Percentiles rank a stretch among this genome's conserved stretches.
phyloP scores from a whole-genome alignment of 1,140 invertebrate genomes.

The Penaeus japonicus region DNA sequence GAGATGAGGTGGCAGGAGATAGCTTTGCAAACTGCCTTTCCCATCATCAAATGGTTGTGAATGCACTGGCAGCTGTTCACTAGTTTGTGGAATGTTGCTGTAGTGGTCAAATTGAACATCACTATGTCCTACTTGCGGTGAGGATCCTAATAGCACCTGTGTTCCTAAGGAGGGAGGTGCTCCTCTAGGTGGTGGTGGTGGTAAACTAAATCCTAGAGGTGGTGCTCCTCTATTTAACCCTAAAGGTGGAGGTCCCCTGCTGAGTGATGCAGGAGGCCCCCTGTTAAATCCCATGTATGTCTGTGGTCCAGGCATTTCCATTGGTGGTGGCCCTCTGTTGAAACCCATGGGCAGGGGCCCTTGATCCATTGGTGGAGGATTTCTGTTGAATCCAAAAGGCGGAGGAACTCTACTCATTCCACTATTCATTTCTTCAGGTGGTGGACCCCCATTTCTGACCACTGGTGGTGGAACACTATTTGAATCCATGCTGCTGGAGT shows the following conservation, averaged over 20 bases:
- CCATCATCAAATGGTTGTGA: not conserved
- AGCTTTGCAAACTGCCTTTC: not conserved
- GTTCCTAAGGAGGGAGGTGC: not conserved
- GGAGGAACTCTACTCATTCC: too few species aligned
- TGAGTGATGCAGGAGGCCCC: too few species aligned
- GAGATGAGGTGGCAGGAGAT: constrained; percentile 60
- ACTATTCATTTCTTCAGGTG: too few species aligned
- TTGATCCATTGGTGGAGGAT: too few species aligned
- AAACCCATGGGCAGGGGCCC: too few species aligned
- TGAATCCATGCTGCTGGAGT: not conserved
- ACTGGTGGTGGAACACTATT: not conserved
- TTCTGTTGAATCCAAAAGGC: too few species aligned
- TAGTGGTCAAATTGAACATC: not conserved
- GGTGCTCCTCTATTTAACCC: too few species aligned
- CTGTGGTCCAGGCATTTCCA: too few species aligned
- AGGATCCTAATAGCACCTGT: not conserved
- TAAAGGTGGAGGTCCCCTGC: too few species aligned
- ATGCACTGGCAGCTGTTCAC: not conserved
- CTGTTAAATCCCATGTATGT: too few species aligned
- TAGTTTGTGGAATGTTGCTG: not conserved
- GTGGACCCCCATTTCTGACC: not conserved
- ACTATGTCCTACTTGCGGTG: not conserved
- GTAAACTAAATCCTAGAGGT: not conserved
- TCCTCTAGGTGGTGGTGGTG: not conserved
- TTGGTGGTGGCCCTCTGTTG: too few species aligned